Base-by-base conservation (phyloP, 2,797 vertebrate species). In the Zenarchopterus dispar region DNA sequence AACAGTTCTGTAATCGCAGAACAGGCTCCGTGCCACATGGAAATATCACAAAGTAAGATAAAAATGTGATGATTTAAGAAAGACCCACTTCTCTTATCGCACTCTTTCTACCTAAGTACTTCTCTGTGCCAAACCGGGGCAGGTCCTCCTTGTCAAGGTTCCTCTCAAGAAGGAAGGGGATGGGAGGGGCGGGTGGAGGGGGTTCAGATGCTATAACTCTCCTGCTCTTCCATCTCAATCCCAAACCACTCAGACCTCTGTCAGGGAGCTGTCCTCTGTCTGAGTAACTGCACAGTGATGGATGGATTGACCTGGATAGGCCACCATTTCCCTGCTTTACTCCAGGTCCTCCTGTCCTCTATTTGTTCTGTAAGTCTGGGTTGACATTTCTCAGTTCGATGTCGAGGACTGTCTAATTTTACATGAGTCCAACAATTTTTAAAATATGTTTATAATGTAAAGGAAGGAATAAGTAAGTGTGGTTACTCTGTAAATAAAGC, bases 291-390 rank as follows among this genome's bases (percentile, higher is more conserved):
- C 88, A 42, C 81, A 10, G 79, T 92, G 92, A 93, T 92, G 88
- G 91, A 94, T 93, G 90, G 90, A 91, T 87, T 87, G 89, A 91
- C 92, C 90, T 85, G 88, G 88, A 92, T 90, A 85, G 89, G 89
- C 84, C 66, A 66, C 87, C 81, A 79, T 89, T 86, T 87, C 85
- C 81, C 66, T 16, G 13, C 44, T 88, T 86, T 88, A 89, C 87
- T 86, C 77, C 85, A 82, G 56, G 74, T 76, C 46, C 67, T 54
- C 26, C 24, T 46, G 67, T 81, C 75, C 83, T 78, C 81, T 73
- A 6, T 71, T 67, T 24, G 18, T 63, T 82, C 80, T 69, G 19
- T 77, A 77, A 79, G 85, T 84, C 78, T 60, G 69, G 76, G 79
- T 78, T 76, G 53, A 67, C 62, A 61, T 49, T 63, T 39, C 36